Evolutionary conservation across 2,888 invertebrate genomes (phyloP).

Genomic region (Agapostemon virescens): DNA sequence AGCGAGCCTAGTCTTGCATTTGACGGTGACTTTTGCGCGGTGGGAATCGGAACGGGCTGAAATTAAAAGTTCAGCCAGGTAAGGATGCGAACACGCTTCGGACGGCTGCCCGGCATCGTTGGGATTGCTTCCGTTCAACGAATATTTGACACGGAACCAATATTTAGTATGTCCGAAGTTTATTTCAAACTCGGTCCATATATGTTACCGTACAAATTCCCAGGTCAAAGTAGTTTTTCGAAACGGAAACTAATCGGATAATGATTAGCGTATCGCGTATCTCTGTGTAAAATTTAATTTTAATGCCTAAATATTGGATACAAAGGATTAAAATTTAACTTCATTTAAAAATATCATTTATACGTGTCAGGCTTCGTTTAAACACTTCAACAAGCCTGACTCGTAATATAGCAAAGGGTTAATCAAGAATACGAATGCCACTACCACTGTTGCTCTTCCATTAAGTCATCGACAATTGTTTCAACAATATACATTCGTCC

Average conservation of each 20-base stretch:
- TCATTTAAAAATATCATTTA: no score
- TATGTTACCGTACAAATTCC: not conserved
- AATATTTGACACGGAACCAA: not conserved
- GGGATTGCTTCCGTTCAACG: not conserved
- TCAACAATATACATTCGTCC: no score
- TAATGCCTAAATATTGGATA: no score
- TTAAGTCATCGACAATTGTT: no score
- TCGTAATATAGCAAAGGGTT: no score
- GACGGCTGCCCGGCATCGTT: not conserved
- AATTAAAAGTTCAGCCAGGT: slow-evolving; percentile 18
- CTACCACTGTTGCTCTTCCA: no score
- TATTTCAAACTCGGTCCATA: not conserved
- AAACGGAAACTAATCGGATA: not conserved
- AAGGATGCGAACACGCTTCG: no score
- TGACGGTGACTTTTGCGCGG: slow-evolving; percentile 11
- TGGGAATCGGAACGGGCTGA: not conserved
- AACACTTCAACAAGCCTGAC: no score
- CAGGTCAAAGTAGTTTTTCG: not conserved
- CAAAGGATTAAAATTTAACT: no score
- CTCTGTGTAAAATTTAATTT: no score
- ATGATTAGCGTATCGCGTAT: not conserved
- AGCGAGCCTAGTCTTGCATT: slow-evolving; percentile 2
- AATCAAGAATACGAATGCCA: no score
- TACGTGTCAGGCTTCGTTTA: no score
- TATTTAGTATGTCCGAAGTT: not conserved